Base-by-base conservation (phyloP, 2,797 vertebrate species). In the Buceros bicornis region DNA sequence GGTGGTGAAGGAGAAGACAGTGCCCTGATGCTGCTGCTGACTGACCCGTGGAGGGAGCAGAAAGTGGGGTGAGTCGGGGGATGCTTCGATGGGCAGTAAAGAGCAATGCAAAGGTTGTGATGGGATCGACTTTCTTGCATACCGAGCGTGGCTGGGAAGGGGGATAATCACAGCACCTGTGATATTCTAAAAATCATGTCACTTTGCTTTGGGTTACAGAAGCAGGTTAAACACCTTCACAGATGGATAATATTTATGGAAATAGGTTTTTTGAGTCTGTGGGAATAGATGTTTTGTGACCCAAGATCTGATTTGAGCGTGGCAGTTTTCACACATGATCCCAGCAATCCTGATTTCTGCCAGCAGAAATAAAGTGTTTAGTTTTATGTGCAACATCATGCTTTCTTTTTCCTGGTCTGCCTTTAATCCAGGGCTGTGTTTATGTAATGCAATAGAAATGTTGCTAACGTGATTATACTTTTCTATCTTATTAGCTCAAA, bases 401-500 rank as follows among this genome's bases (percentile, higher is more conserved):
- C 43, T 76, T 87, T 51, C 84, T 82, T 66, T 54, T 72, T 48
- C 69, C 85, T 88, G 71, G 65, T 67, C 91, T 94, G 95, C 87
- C 91, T 92, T 83, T 97, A 77, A 96, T 87, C 94, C 73, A 21
- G 13, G 16, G 1, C 91, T 84, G 82, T 62, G 73, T 95, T 96
- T 91, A n/a, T 96, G 80, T 97, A 96, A 97, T 90, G 93, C 71
- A 95, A 90, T 93, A 96, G 90, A 96, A 95, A 95, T 91, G 90
- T 96, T 86, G 82, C 95, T 96, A 97, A 96, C 87, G 0, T 91
- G 95, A 96, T 97, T 96, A 96, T 67, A 94, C 91, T 92, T 95
- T 90, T 95, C 82, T 95, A 95, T 96, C 92, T 97, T 97, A 96
- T 95, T 97, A 97, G 89, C 92, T 97, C 89, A 93, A 94, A 95